Evolutionary conservation across 1,140 invertebrate species (phyloP).

Genomic region (Sarcophaga bullata): DNA sequence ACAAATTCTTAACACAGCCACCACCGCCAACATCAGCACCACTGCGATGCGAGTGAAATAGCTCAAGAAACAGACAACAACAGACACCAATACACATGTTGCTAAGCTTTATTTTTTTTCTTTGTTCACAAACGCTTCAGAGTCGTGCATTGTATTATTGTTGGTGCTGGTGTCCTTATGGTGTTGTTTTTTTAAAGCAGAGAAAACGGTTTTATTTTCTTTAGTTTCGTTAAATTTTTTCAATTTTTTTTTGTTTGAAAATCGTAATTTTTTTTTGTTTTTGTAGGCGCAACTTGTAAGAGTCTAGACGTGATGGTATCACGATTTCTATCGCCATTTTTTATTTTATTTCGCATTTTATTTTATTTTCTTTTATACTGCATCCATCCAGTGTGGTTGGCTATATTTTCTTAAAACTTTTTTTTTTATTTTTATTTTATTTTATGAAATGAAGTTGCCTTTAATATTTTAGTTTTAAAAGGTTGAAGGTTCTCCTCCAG

Average conservation of each 20-base stretch:
- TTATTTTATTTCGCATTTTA: conserved; percentile 52
- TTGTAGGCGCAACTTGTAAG: conserved; percentile 62
- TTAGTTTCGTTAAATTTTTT: neutral
- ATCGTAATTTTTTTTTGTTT: conserved; percentile 27
- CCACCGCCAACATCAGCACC: neutral
- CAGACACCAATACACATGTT: neutral
- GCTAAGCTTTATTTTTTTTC: conserved; percentile 20
- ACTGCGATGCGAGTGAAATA: neutral
- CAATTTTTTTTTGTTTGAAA: neutral
- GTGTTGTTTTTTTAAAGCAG: neutral
- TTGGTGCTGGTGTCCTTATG: no score
- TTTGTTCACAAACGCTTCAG: no score
- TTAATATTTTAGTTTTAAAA: no score
- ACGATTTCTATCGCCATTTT: conserved; percentile 65
- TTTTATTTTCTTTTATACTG: conserved; percentile 42
- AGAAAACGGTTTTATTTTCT: conserved; percentile 22
- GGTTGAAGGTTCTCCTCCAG: neutral
- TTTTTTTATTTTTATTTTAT: neutral
- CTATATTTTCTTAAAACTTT: neutral
- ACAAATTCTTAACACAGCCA: neutral
- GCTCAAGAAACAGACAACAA: no score
- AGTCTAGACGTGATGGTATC: conserved; percentile 65
- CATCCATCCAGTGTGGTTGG: neutral
- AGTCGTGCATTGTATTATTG: no score
- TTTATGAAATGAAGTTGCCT: no score